Evolutionary conservation across 53 echinoderm and acorn worm genomes (phyloP).

Genomic region (Arbacia lixula): DNA sequence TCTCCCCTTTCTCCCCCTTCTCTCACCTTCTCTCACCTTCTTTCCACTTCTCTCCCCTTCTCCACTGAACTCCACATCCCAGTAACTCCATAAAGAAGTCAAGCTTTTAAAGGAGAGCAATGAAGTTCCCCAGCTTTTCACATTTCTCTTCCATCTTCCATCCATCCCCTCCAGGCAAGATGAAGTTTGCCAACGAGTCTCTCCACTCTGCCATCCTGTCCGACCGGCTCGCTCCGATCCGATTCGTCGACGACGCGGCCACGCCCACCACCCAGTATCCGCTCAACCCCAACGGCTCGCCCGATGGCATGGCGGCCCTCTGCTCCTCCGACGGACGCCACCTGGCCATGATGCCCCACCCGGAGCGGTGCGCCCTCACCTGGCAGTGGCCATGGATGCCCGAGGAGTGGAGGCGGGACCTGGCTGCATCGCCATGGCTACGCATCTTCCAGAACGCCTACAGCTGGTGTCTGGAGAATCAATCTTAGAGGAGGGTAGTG

Average conservation of each 20-base stretch:
- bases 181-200: slow-evolving; percentile 83
- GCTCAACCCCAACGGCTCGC: slow-evolving; percentile 94
- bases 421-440: slow-evolving; percentile 92
- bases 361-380: slow-evolving; percentile 84
- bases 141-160: background rate
- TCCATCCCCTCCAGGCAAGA: slow-evolving; percentile 64
- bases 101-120: background rate
- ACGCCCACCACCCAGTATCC: slow-evolving; percentile 88
- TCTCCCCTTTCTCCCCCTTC: too few species aligned
- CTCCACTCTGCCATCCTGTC: slow-evolving; percentile 53
- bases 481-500: slow-evolving; percentile 8
- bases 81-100: too few species aligned
- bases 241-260: slow-evolving; percentile 87
- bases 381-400: slow-evolving; percentile 99
- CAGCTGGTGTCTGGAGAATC: slow-evolving; percentile 86
- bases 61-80: too few species aligned
- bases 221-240: slow-evolving; percentile 69
- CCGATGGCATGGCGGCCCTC: slow-evolving; percentile 86
- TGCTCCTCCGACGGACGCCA: slow-evolving; percentile 94
- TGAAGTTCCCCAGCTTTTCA: background rate
- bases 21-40: too few species aligned
- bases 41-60: too few species aligned
- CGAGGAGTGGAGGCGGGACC: slow-evolving; percentile 66
- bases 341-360: slow-evolving; percentile 97
- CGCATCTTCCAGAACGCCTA: slow-evolving; percentile 96